Base-by-base conservation (phyloP, 2,113 vertebrate genomes). In the Siphamia tubifer region DNA sequence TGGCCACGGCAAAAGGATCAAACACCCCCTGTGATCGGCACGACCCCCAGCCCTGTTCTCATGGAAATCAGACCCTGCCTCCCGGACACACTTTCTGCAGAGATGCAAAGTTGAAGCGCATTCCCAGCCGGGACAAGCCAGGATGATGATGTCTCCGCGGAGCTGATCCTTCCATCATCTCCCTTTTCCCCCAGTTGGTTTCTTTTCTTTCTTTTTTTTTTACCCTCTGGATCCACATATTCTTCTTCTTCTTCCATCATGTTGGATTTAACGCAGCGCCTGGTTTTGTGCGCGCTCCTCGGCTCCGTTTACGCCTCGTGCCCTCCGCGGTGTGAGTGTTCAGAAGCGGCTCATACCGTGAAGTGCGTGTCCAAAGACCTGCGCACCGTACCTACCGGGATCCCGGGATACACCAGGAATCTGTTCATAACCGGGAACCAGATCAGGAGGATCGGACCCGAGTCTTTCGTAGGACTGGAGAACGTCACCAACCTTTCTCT, bases 361-460 rank as follows among this genome's bases (percentile, higher is more conserved):
- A 94, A 94, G 81, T 94, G 93, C 36, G 91, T 94, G 17, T 91
- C 89, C 60, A 92, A 90, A 72, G 90, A 93, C 10, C 88, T 94
- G 62, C 80, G 65, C 16, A 55, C 58, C 1, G 12, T 94, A 12
- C 93, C 93, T 17, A 6, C 32, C 0, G 91, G 83, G 8, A 92
- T 94, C 48, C 93, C 93, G 0, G 75, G 65, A 0, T 94, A 93
- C 83, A 91, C 93, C 10, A 68, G 90, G 67, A 94, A 90, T 47
- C 81, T 94, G 39, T 94, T 93, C 51, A 87, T 94, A 8, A 93
- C 88, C 0, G 91, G 93, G 10, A 94, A 93, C 27, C 87, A 83
- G 9, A 91, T 94, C 65, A 15, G 47, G 2, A 65, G 72, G 0
- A 60, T 94, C 25, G 88, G 91, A 7, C 85, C 89, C 1, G 88